A percentile compares a stretch with the other conserved stretches of the same genome.
Evolutionary conservation across 2,888 invertebrate species (phyloP).

Genomic region (Odontocerum albicorne): DNA sequence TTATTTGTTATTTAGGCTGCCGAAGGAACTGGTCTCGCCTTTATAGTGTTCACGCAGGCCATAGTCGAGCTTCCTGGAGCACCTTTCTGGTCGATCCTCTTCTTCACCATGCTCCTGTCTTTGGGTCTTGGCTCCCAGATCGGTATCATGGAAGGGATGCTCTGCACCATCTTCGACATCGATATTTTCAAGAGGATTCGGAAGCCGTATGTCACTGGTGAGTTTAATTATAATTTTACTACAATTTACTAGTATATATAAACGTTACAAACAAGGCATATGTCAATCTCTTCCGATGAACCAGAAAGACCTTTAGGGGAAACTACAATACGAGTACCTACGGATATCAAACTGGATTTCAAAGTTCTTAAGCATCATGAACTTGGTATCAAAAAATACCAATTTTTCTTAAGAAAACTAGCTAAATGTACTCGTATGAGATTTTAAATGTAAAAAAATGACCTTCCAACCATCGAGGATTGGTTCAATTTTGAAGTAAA

Average conservation of each 20-base stretch:
- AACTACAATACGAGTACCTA: too few relatives aligned
- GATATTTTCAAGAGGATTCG: slow-evolving; percentile 87
- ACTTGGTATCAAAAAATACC: too few relatives aligned
- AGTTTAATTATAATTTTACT: slow-evolving; percentile 31
- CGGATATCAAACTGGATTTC: too few relatives aligned
- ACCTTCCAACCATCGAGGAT: too few relatives aligned
- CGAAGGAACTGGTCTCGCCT: slow-evolving; percentile 93
- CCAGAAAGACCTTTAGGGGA: too few relatives aligned
- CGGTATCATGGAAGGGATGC: slow-evolving; percentile 94
- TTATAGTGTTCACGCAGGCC: slow-evolving; percentile 97
- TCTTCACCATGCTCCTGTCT: slow-evolving; percentile 94
- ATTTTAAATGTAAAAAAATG: too few relatives aligned
- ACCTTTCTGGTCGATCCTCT: slow-evolving; percentile 94
- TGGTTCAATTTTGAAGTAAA: too few relatives aligned
- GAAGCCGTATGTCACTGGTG: slow-evolving; percentile 87
- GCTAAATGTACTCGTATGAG: too few relatives aligned
- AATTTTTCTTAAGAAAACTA: too few relatives aligned
- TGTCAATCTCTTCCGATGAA: too few relatives aligned
- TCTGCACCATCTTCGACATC: slow-evolving; percentile 92
- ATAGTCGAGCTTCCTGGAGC: slow-evolving; percentile 92
- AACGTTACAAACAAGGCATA: neutral
- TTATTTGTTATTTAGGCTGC: slow-evolving; percentile 90
- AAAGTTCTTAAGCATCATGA: too few relatives aligned
- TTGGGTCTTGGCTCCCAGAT: slow-evolving; percentile 95
- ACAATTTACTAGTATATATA: neutral